A percentile compares a stretch with the other conserved stretches of the same genome.
phyloP scores from a whole-genome alignment of 2,888 invertebrate species.

The Helobdella robusta region DNA sequence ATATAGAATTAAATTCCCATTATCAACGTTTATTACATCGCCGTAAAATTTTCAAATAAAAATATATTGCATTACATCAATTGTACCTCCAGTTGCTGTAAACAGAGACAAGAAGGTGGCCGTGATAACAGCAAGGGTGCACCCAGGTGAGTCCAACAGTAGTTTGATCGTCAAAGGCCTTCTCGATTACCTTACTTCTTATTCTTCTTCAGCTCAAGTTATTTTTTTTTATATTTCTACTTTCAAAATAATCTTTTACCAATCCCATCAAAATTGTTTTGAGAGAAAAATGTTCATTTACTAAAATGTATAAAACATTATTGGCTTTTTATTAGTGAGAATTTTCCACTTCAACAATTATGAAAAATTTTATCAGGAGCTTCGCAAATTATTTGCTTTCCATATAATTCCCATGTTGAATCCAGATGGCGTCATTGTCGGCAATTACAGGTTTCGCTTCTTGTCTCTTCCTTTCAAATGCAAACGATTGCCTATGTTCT shows the following conservation, averaged over 20 bases:
- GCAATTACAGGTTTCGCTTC: slow-evolving; percentile 46
- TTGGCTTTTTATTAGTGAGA: not conserved
- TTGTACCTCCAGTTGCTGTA: not conserved
- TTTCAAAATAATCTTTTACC: not conserved
- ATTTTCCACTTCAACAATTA: not conserved
- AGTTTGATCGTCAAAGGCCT: slow-evolving; percentile 49
- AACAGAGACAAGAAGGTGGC: slow-evolving; percentile 40
- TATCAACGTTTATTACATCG: not conserved
- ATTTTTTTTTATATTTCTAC: not conserved
- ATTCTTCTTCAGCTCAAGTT: slow-evolving; percentile 41
- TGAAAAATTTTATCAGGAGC: slow-evolving; percentile 20
- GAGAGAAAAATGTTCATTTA: not conserved
- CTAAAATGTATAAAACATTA: not conserved
- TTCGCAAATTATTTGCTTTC: slow-evolving; percentile 42
- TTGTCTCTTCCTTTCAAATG: slow-evolving; percentile 45
- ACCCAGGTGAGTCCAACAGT: slow-evolving; percentile 48
- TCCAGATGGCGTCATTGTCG: slow-evolving; percentile 50
- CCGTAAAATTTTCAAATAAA: not conserved
- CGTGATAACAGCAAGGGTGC: slow-evolving; percentile 45
- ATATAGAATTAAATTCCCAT: not conserved
- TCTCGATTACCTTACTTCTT: slow-evolving; percentile 43
- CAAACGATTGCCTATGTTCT: not conserved
- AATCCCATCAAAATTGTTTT: not conserved
- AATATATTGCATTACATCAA: not conserved
- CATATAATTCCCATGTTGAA: slow-evolving; percentile 49